Base-by-base conservation (phyloP, 2,888 invertebrate species). In the Phaedon cochleariae region DNA sequence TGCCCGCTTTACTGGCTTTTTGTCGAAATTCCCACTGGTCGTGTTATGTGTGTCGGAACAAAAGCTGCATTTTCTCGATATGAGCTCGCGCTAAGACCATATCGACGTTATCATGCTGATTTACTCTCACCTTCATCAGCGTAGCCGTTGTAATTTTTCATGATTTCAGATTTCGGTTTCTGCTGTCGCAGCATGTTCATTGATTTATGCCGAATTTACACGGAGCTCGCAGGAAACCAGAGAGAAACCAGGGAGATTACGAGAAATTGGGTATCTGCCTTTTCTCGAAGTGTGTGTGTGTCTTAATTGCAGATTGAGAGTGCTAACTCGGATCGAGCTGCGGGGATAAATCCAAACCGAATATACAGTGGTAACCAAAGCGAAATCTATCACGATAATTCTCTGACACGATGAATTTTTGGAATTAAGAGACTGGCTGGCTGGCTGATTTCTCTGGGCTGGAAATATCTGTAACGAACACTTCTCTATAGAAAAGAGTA, bases 1-100 rank as follows among this genome's bases (percentile, higher is more conserved):
- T 76, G 54, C 70, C 70, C 74, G 73, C 73, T 78, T 76, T 74
- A 73, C 76, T 75, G 75, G 76, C 76, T 76, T 78, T 79, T 77
- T 78, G 77, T 76, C 77, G 73, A 77, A 78, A 76, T 77, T 77
- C 76, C 74, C 76, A 75, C 72, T 75, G 77, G 72, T 75, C 72
- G 70, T 74, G 75, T 75, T 73, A 73, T 15, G n/a, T 41, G n/a
- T 70, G 72, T 72, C 72, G 71, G 73, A 75, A 74, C 73, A 75
- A 74, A 75, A 74, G 74, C 74, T 74, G 74, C 69, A 73, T 72
- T 73, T 72, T 67, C 70, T 65, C 70, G 57, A 67, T 71, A 69
- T 70, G 65, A 63, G 63, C 67, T 64, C 55, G 17, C 53, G 59
- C 59, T 64, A 64, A 73, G 69, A 67, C 61, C 68, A 59, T 69